Percentiles rank a stretch among this genome's conserved stretches.
Conservation (phyloP, 2,888 invertebrate species). For the Eledone cirrhosa region DNA sequence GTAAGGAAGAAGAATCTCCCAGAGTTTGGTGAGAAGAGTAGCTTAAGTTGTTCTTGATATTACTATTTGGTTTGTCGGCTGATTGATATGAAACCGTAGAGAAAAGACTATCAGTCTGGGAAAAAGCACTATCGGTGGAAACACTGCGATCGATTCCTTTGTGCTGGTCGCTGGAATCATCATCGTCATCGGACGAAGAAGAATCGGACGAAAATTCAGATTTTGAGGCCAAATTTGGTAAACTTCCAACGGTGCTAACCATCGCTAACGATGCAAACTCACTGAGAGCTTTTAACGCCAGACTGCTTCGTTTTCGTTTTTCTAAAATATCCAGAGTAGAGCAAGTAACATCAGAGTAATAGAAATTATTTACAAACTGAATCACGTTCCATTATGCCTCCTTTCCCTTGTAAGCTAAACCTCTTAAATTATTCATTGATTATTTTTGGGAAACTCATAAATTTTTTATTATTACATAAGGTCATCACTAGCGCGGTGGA, state of each 20-base stretch:
- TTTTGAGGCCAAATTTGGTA: conserved; percentile 44
- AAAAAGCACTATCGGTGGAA: conserved; percentile 36
- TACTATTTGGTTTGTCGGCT: conserved; percentile 32
- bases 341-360: not conserved
- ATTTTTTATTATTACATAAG: too few relatives aligned
- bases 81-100: conserved; percentile 32
- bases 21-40: conserved; percentile 15
- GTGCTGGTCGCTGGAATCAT: conserved; percentile 35
- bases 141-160: conserved; percentile 36
- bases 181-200: conserved; percentile 42
- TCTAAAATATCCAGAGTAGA: too few relatives aligned
- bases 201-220: conserved; percentile 38
- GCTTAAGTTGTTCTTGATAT: conserved; percentile 34
- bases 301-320: conserved; percentile 49
- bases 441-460: too few relatives aligned
- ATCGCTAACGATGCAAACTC: conserved; percentile 53
- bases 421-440: too few relatives aligned
- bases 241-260: conserved; percentile 49
- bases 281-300: conserved; percentile 48
- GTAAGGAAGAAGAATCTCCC: not conserved
- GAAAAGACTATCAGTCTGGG: conserved; percentile 21
- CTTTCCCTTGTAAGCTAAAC: too few relatives aligned
- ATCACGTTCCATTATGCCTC: too few relatives aligned
- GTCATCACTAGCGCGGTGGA: too few relatives aligned
- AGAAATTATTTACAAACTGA: too few relatives aligned